Conservation (phyloP, 2,888 invertebrate species). For the Megaustenia siamemsis region DNA sequence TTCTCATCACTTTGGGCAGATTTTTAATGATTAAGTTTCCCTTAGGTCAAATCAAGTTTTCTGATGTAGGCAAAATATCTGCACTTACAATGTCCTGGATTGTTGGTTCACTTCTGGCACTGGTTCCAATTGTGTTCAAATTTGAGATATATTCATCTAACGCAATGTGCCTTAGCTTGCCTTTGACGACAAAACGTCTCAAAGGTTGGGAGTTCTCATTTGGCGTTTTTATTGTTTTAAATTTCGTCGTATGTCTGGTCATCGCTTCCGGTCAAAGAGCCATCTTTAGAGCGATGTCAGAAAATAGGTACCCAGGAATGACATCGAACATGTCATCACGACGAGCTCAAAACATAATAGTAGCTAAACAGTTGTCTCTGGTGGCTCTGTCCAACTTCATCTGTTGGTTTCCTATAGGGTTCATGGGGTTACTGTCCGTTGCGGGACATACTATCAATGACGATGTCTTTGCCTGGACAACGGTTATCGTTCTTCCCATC, state of each 20-base stretch:
- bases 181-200: neutral
- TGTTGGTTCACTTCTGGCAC: neutral
- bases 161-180: conserved; percentile 1
- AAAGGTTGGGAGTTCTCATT: neutral
- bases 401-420: conserved; percentile 70
- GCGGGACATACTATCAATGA: conserved; percentile 12
- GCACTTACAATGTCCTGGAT: conserved; percentile 63
- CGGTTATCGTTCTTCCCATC: conserved; percentile 41
- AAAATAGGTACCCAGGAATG: neutral
- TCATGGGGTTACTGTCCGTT: conserved; percentile 23
- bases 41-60: conserved; percentile 70
- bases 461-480: conserved; percentile 18
- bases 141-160: neutral
- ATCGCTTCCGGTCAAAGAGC: conserved; percentile 73
- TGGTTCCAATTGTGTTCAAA: neutral
- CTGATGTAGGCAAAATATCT: conserved; percentile 51
- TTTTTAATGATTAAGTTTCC: conserved; percentile 84
- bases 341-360: conserved; percentile 61
- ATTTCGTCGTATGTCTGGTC: conserved; percentile 70
- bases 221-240: conserved; percentile 69
- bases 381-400: conserved; percentile 70
- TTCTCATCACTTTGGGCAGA: conserved; percentile 84
- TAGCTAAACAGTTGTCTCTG: conserved; percentile 71
- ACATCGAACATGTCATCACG: conserved; percentile 22
- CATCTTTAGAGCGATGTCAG: conserved; percentile 65